Conservation (phyloP, 2,888 invertebrate genomes). For the Pharmacophagus antenor region DNA sequence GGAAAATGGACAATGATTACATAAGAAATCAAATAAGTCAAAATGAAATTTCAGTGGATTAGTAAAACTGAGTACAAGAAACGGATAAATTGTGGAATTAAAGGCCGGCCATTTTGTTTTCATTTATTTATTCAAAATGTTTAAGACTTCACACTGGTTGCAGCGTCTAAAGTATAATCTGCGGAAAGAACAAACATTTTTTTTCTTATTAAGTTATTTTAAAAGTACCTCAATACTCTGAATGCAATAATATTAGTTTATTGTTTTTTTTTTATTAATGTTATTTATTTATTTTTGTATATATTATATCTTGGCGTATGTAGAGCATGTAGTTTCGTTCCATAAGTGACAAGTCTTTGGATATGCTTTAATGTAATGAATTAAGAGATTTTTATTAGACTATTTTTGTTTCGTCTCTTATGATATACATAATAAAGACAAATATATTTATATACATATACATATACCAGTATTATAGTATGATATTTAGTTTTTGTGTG, state of each 20-base stretch:
- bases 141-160: too few relatives aligned
- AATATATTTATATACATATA: constrained; percentile 35
- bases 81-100: neutral
- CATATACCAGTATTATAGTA: constrained; percentile 37
- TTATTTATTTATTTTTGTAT: constrained; percentile 44
- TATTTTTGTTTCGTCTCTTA: constrained; percentile 28
- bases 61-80: constrained; percentile 21
- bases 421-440: constrained; percentile 33
- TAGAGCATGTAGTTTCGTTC: constrained; percentile 37
- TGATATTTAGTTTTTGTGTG: constrained; percentile 28
- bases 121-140: too few relatives aligned
- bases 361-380: constrained; percentile 63
- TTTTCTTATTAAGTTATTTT: constrained; percentile 38
- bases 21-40: neutral
- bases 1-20: neutral
- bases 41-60: neutral
- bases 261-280: constrained; percentile 31
- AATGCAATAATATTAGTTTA: constrained; percentile 2
- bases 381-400: constrained; percentile 26
- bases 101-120: constrained; percentile 6
- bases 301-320: constrained; percentile 40
- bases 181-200: neutral
- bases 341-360: constrained; percentile 61
- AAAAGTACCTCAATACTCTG: constrained; percentile 61
- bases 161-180: too few relatives aligned